phyloP scores from a whole-genome alignment of 1,140 invertebrate genomes.

The Calephelis virginiensis region DNA sequence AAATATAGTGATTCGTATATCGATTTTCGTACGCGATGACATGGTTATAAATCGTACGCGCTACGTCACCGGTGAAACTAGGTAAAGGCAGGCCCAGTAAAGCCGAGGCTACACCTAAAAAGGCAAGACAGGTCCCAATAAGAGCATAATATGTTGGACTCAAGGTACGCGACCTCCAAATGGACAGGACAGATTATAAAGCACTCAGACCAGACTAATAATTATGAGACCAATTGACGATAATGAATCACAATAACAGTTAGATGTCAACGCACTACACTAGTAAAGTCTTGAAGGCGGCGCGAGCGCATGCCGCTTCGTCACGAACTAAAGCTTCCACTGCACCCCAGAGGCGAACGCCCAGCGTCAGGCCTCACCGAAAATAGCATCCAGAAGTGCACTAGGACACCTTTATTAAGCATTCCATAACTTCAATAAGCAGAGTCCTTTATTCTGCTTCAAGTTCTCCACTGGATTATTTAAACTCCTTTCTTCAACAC shows the following conservation, averaged over 20 bases:
- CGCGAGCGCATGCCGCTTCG: constrained; percentile 53
- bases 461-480: constrained; percentile 4
- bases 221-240: constrained; percentile 50
- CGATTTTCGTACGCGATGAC: constrained; percentile 76
- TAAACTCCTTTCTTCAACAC: background rate
- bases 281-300: constrained; percentile 51
- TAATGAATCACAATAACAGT: constrained; percentile 72
- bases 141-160: constrained; percentile 59
- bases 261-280: constrained; percentile 75
- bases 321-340: constrained; percentile 57
- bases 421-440: constrained; percentile 38
- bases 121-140: constrained; percentile 64
- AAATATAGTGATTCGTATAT: constrained; percentile 80
- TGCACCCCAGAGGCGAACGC: constrained; percentile 62
- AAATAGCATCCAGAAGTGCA: constrained; percentile 75
- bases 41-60: constrained; percentile 46
- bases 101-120: constrained; percentile 63
- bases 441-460: constrained; percentile 24
- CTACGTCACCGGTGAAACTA: constrained; percentile 58
- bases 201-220: constrained; percentile 66
- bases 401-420: constrained; percentile 59
- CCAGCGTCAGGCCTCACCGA: constrained; percentile 49
- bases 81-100: constrained; percentile 58
- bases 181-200: constrained; percentile 46
- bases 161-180: constrained; percentile 67